Base-by-base conservation (phyloP, 2,113 vertebrate species). In the Prunella himalayana region DNA sequence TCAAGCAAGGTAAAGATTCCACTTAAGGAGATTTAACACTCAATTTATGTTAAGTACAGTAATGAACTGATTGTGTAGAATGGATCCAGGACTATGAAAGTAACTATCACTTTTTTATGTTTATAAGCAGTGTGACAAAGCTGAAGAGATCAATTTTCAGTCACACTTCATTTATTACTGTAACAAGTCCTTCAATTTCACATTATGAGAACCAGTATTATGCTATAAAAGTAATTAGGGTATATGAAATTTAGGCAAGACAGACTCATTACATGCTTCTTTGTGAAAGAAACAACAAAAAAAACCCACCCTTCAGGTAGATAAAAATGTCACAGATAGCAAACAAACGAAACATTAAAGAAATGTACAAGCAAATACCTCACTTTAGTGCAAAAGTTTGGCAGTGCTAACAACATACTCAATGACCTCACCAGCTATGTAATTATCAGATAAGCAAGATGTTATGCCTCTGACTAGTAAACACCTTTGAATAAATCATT, bases 401-500 rank as follows among this genome's bases (percentile, higher is more conserved):
- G 54, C 63, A 83, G 56, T 5, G 18, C 41, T 92, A 94, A 92
- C 69, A 92, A 84, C 49, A 41, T 49, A 75, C 33, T 78, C 1
- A 0, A 56, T 88, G 72, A 77, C 56, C 73, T 96, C 56, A 88
- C 45, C 60, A 83, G 39, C 76, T 91, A 83, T 57, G 69, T 84
- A 92, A 95, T 94, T 94, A 95, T 78, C 76, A 92, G 88, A 92
- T 94, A 96, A 94, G 72, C 68, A 83, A 92, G 65, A 68, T 30
- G 30, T 87, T 94, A 49, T 71, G 85, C 41, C 49, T 92, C 81
- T 78, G 76, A 83, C 88, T 86, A 73, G 59, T 90, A 88, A 96
- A 90, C 72, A 95, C 76, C 53, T 96, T 92, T 60, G 79, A 96
- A 95, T 95, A 93, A 96, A 94, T 96, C 76, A 92, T 95, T 92